A percentile compares a stretch with the other conserved stretches of the same genome.
These are phyloP conservation scores for Conops quadrifasciatus DNA, from an alignment of 2,888 invertebrate species.

Conservation along the genomic window DNA sequence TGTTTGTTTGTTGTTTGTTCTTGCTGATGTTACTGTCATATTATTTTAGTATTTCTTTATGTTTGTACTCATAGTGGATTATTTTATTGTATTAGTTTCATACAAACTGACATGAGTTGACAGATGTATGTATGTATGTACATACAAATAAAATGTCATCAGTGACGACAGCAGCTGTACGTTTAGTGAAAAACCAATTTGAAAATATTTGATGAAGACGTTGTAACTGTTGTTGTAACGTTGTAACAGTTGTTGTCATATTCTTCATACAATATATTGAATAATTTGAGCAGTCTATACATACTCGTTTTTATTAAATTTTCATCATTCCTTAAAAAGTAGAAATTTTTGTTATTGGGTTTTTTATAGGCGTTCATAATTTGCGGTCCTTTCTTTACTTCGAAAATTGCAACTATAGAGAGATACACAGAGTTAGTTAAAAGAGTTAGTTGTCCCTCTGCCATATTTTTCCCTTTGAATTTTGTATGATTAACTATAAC, in stretches of 20 bases:
- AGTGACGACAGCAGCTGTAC: slow-evolving; percentile 54
- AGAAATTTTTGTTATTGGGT: neutral
- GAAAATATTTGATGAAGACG: slow-evolving; percentile 4
- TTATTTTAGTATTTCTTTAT: neutral
- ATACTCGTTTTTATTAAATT: neutral
- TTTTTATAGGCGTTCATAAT: no score
- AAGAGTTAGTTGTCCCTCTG: no score
- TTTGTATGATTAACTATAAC: no score
- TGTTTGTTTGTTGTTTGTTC: no score
- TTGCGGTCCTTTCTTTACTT: no score
- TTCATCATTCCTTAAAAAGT: neutral
- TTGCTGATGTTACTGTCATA: neutral
- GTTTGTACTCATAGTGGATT: slow-evolving; percentile 4
- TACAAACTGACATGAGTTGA: no score
- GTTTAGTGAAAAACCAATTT: slow-evolving; percentile 55
- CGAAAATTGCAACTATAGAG: no score
- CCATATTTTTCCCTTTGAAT: no score
- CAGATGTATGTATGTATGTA: no score
- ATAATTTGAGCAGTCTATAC: slow-evolving; percentile 6
- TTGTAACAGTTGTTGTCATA: neutral
- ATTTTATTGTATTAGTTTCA: neutral
- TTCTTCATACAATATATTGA: slow-evolving; percentile 8
- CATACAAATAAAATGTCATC: slow-evolving; percentile 48
- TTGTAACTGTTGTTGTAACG: neutral
- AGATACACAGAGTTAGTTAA: no score